phyloP scores from a whole-genome alignment of 2,888 invertebrate species.

The Eledone cirrhosa region DNA sequence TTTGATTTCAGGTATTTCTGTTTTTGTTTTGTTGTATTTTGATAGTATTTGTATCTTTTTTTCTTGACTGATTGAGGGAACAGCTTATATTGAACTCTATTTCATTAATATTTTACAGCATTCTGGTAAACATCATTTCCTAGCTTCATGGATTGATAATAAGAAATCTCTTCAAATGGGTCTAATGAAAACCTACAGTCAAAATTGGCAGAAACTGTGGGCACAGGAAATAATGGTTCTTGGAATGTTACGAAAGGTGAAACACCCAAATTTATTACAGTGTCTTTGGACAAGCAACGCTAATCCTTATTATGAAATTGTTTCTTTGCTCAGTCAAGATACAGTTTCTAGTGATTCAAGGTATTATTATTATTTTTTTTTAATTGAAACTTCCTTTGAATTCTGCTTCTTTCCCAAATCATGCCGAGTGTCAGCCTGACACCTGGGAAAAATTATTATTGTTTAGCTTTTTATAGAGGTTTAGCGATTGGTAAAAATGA shows the following conservation, averaged over 20 bases:
- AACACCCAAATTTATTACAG: slow-evolving; percentile 55
- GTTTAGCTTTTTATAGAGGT: too few relatives aligned
- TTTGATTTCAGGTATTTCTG: too few relatives aligned
- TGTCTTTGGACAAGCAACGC: slow-evolving; percentile 60
- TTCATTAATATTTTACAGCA: neutral
- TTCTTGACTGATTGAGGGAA: too few relatives aligned
- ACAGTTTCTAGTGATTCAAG: slow-evolving; percentile 57
- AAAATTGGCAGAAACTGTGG: slow-evolving; percentile 55
- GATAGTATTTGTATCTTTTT: too few relatives aligned
- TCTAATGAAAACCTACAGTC: slow-evolving; percentile 56
- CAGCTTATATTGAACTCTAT: too few relatives aligned
- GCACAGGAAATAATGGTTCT: slow-evolving; percentile 61
- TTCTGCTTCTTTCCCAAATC: too few relatives aligned
- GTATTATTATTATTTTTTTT: slow-evolving; percentile 36
- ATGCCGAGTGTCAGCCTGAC: too few relatives aligned
- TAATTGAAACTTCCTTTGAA: too few relatives aligned
- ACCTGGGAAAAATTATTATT: too few relatives aligned
- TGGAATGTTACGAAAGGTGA: slow-evolving; percentile 54
- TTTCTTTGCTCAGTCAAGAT: slow-evolving; percentile 58
- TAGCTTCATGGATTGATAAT: slow-evolving; percentile 6
- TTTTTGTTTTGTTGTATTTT: too few relatives aligned
- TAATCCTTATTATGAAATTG: slow-evolving; percentile 59
- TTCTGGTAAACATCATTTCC: slow-evolving; percentile 7
- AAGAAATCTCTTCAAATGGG: slow-evolving; percentile 36
- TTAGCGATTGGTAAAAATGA: too few relatives aligned